Evolutionary conservation across 2,888 invertebrate species (phyloP), one percentile per base, ranked within the genome.

Genomic region (Torymus tubicola): DNA sequence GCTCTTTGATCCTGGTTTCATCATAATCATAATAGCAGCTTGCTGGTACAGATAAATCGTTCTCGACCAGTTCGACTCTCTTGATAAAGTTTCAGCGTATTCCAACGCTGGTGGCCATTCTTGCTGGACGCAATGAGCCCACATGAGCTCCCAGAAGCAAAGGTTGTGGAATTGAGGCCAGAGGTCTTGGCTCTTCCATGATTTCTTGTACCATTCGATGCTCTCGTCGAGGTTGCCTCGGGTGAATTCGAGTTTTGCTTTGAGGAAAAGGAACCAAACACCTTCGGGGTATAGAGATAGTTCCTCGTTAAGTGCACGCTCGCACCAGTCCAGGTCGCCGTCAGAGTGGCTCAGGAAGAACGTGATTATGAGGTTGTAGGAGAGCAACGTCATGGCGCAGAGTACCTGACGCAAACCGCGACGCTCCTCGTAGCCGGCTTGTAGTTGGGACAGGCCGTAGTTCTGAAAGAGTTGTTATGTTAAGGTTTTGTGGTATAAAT

Each of bases 91-190:
- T 70, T 93, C 93, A 0, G 97, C 96, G 90, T 94, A 97, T 21
- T 92, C 90, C 57, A 95, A 93, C 0, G 97, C 96, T 84, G 95
- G 93, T 70, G 93, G 93, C 97, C 96, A 99, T 83, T 96, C 94
- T 86, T 94, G 93, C 86, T 93, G 93, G 63, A 95, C 90, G 84
- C 96, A 94, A 88, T 96, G 94, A 1, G 96, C 94, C 97, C 97
- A 98, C 93, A 97, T 94, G 55, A 98, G 92, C 89, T 98, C 98
- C 98, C 98, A 99, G 89, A 94, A 97, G 90, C 98, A 97, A 3
- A 98, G 91, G 88, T 98, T 97, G 88, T 97, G 97, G 90, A 98
- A 97, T 90, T 98, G 98, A 0, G 94, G 94, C 97, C 98, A 98
- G 65, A 96, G 92, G 81, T 94, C 92, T 88, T 98, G 97, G 2